Evolutionary conservation across 2,113 vertebrate species (phyloP), one percentile per base, ranked within the genome.

Genomic region (Equus quagga): DNA sequence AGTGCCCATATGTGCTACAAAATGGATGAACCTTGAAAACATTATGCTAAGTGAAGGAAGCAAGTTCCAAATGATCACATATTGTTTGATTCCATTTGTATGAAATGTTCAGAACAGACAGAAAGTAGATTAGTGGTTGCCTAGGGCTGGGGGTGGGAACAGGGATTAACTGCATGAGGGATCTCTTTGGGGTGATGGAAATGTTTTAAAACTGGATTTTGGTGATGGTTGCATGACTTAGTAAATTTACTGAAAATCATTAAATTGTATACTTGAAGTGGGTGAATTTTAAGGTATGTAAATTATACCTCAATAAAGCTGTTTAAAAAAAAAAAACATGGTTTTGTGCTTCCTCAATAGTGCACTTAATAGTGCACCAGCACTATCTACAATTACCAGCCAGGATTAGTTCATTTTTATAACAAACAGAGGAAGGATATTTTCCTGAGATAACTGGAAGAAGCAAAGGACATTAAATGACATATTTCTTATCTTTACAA

Each of bases 121-220:
- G 51, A 54, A 82, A 87, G 60, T 67, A 86, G 33, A 91, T 18
- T 51, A 62, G 12, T 85, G 49, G 81, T 82, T 76, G 23, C 36
- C 26, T 76, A 56, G 60, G 62, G n/a, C 36, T 78, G 44, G 28
- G 24, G 33, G 9, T 67, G 2, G 18, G 15, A 72, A 86, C 36
- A 80, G 41, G n/a, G 24, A 82, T 78, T 93, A 78, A 87, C 46
- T 54, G 11, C 85, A 36, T 36, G 64, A 95, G 44, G 28, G 24
- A 46, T 62, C 8, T 91, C 36, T 88, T 72, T 75, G 41, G 28
- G 60, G 51, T 89, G 23, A 92, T 18, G 60, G 60, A 87, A 94
- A 83, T 93, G 18, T 87, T 92, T 41, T 85, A 82, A 46, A 94
- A 85, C n/a, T 85, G 14, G 67, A 89, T 75, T 83, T 96, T 49